phyloP scores from a whole-genome alignment of 1,140 invertebrate genomes.

The Gryllus bimaculatus region DNA sequence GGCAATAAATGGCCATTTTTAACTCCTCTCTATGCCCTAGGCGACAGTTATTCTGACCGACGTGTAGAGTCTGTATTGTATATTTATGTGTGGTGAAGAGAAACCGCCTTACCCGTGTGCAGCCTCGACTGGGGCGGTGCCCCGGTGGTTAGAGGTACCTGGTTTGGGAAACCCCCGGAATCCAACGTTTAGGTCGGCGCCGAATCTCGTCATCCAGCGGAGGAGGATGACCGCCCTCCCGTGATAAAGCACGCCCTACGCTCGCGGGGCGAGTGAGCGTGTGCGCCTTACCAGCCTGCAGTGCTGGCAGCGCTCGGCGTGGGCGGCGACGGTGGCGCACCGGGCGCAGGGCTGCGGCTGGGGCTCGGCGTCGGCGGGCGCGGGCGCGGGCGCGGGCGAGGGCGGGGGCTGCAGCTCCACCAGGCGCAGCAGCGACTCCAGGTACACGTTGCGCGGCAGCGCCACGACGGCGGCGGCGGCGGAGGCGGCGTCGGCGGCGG shows the following conservation, averaged over 20 bases:
- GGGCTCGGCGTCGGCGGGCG: constrained; percentile 21
- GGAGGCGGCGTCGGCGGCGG: background rate
- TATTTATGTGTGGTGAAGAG: no score
- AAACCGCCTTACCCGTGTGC: no score
- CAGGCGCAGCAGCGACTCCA: constrained; percentile 39
- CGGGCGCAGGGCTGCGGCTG: constrained; percentile 28
- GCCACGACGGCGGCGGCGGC: constrained; percentile 10
- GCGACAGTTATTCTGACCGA: no score
- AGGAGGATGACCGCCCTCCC: background rate
- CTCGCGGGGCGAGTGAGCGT: background rate
- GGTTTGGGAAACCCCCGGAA: no score
- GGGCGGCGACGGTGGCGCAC: constrained; percentile 38
- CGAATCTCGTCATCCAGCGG: background rate
- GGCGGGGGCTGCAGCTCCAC: constrained; percentile 19
- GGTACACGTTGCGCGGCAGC: constrained; percentile 47
- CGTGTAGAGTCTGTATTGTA: no score
- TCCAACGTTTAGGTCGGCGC: no score
- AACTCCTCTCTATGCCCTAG: no score
- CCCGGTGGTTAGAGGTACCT: no score
- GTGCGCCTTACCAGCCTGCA: constrained; percentile 40
- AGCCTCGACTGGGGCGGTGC: no score
- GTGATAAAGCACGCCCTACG: no score
- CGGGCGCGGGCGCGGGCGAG: background rate
- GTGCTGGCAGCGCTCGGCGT: constrained; percentile 39
- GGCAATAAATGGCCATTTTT: no score